A percentile compares a stretch with the other conserved stretches of the same genome.
phyloP scores from a whole-genome alignment of 2,113 vertebrate genomes.

The Bagarius yarrelli region DNA sequence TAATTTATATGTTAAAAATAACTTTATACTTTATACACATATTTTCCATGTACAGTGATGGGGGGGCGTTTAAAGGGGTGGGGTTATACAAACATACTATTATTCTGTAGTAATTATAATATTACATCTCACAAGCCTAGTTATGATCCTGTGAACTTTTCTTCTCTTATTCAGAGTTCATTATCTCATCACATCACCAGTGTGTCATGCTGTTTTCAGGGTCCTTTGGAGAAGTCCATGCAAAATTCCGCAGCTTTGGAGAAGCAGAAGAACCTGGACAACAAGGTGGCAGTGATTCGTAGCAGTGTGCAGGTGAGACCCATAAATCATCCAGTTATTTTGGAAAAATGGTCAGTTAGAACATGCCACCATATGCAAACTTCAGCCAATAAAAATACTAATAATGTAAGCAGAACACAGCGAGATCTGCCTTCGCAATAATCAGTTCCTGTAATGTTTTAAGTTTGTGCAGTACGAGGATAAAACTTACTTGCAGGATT shows the following conservation, averaged over 20 bases:
- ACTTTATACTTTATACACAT: too few species aligned
- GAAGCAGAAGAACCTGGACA: conserved; percentile 86
- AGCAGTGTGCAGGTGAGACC: conserved; percentile 83
- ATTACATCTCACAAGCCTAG: background rate
- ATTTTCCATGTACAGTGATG: too few species aligned
- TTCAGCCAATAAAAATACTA: too few species aligned
- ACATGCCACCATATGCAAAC: too few species aligned
- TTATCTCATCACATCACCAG: background rate
- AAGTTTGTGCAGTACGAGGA: too few species aligned
- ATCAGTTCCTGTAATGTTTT: too few species aligned
- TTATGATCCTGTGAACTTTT: background rate
- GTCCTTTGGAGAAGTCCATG: conserved; percentile 86
- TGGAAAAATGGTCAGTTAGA: background rate
- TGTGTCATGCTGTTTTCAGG: conserved; percentile 68
- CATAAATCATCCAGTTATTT: background rate
- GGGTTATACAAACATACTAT: background rate
- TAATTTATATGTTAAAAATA: too few species aligned
- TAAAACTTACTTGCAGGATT: too few species aligned
- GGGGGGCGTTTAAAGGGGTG: too few species aligned
- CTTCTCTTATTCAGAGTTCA: too few species aligned
- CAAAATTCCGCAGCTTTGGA: conserved; percentile 85
- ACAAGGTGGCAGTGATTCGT: conserved; percentile 83
- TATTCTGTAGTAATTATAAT: background rate
- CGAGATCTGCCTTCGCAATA: too few species aligned
- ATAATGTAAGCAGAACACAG: too few species aligned